phyloP scores from a whole-genome alignment of 2,888 invertebrate species.

The Eugnorisma glareosa region DNA sequence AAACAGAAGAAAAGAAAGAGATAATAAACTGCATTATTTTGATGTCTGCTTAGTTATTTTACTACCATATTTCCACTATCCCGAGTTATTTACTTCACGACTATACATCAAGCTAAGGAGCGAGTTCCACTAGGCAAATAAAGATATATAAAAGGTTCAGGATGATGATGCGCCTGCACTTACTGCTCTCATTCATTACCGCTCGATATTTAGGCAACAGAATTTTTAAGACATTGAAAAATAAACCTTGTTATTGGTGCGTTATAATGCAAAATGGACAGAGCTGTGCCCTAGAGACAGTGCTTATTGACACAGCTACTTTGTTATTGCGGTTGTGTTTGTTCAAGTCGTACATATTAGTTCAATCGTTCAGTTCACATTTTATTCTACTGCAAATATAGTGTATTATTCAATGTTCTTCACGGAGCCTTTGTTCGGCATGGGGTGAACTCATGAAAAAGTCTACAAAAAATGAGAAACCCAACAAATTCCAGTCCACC shows the following conservation, averaged over 20 bases:
- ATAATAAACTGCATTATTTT: constrained; percentile 65
- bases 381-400: not conserved
- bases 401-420: not conserved
- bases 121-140: not conserved
- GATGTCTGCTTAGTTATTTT: constrained; percentile 36
- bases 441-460: not conserved
- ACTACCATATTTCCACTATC: not conserved
- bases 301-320: not conserved
- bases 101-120: not conserved
- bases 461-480: not conserved
- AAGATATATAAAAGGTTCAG: no score
- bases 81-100: not conserved
- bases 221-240: not conserved
- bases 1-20: constrained; percentile 39
- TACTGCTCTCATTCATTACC: not conserved
- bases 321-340: not conserved
- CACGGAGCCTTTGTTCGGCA: not conserved
- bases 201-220: not conserved
- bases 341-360: not conserved
- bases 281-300: not conserved
- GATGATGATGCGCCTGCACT: not conserved
- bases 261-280: not conserved
- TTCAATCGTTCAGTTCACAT: constrained; percentile 1
- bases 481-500: not conserved
- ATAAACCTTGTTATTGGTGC: accelerated